Evolutionary conservation across 2,888 invertebrate species (phyloP).

Genomic region (Tipula vernalis): DNA sequence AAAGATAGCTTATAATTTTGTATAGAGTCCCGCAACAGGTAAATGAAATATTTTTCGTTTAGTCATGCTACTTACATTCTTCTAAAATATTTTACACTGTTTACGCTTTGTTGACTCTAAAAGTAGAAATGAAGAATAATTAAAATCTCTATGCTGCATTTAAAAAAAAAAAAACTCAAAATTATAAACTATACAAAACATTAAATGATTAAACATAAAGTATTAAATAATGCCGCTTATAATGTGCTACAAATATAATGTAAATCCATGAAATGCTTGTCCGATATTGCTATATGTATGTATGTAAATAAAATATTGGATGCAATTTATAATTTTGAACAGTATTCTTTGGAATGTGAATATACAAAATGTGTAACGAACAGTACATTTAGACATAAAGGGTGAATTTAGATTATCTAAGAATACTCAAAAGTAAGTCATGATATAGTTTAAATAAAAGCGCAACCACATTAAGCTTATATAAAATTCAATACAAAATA

Average conservation of each 20-base stretch:
- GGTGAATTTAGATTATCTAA: background rate
- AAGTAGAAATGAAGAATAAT: background rate
- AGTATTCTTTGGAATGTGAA: background rate
- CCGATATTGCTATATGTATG: background rate
- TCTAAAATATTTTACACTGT: background rate
- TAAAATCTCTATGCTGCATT: background rate
- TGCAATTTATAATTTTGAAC: background rate
- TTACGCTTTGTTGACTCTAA: background rate
- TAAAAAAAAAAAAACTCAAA: background rate
- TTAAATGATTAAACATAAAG: background rate
- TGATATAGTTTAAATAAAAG: background rate
- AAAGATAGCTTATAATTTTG: background rate
- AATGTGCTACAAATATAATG: background rate
- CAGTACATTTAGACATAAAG: background rate
- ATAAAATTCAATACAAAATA: background rate
- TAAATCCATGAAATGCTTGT: background rate
- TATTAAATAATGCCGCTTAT: background rate
- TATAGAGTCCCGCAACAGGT: background rate
- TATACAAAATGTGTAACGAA: background rate
- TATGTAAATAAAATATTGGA: background rate
- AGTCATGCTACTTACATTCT: constrained; percentile 4
- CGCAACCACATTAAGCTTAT: background rate
- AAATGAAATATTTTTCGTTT: background rate
- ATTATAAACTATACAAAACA: background rate
- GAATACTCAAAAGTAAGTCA: background rate